A percentile compares a stretch with the other conserved stretches of the same genome.
These are phyloP conservation scores for Callionymus lyra DNA, from an alignment of 2,113 vertebrate genomes.

Conservation along the genomic window DNA sequence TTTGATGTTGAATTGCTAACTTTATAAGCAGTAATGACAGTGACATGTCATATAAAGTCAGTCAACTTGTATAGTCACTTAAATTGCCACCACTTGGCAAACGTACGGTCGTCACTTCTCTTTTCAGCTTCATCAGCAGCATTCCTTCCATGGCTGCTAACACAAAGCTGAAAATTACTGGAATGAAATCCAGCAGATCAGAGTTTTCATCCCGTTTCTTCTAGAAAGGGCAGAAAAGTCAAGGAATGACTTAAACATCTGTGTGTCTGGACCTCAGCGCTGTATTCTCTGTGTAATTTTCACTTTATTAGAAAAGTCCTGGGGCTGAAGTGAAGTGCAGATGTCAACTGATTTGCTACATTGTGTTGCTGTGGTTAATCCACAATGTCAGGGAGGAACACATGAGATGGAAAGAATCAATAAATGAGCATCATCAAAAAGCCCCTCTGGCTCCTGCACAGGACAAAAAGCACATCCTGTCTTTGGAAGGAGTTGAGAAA, in stretches of 20 bases:
- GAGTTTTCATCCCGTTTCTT: constrained; percentile 32
- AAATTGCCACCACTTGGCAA: no score
- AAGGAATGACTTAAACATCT: constrained; percentile 39
- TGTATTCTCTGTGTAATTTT: constrained; percentile 18
- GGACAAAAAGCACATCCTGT: no score
- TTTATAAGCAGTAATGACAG: no score
- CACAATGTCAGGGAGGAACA: constrained; percentile 12
- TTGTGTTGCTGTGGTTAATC: constrained; percentile 8
- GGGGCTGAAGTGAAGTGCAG: constrained; percentile 5
- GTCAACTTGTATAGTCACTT: no score
- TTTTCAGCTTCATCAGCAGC: constrained; percentile 35
- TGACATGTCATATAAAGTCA: no score
- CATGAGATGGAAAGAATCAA: constrained; percentile 1
- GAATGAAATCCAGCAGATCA: constrained; percentile 54
- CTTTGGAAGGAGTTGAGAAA: no score
- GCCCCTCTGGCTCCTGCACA: no score
- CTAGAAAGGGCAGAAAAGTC: constrained; percentile 13
- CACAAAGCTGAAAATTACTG: constrained; percentile 33
- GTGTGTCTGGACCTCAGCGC: constrained; percentile 29
- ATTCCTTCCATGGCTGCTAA: constrained; percentile 58
- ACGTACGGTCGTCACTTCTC: no score
- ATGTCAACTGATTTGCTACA: constrained; percentile 20
- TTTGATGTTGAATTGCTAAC: no score
- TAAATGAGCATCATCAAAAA: no score
- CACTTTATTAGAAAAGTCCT: constrained; percentile 4